Base-by-base conservation (phyloP, 1,140 invertebrate species). In the Philopotamus ludificatus region DNA sequence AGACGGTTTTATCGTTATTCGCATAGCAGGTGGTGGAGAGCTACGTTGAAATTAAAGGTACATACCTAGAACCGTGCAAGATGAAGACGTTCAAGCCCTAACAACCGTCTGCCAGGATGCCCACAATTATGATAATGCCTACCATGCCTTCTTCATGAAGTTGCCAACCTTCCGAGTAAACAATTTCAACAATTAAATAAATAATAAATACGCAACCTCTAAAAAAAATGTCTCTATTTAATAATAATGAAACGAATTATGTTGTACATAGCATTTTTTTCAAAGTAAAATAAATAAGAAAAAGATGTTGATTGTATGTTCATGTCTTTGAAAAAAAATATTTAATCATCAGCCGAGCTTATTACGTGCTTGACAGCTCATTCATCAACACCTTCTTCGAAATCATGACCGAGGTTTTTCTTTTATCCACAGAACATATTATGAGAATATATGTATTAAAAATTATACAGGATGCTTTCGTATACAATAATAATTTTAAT, bases 81-180 rank as follows among this genome's bases (percentile, higher is more conserved):
- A 47, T 47, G 44, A 47, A 47, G 44, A 47, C 44, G 44, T 47
- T 47, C 4, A 16, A 16, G 18, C 44, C 44, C 44, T 47, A 47
- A 47, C 44, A 47, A 47, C 44, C 44, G 44, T 47, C 44, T 47
- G 15, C 44, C 44, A 47, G 44, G 44, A 47, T 47, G 44, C 44
- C 44, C 44, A 47, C 44, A 47, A 47, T 47, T 47, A 47, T 47
- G 44, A 15, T 47, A 47, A 47, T 47, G 44, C 44, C 18, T n/a
- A 16, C 44, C 18, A 47, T 20, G 18, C 10, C 44, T 12, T n/a
- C n/a, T n/a, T n/a, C n/a, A n/a, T n/a, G n/a, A n/a, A n/a, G n/a
- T n/a, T n/a, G n/a, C n/a, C n/a, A n/a, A n/a, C n/a, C n/a, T n/a
- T n/a, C n/a, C n/a, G n/a, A n/a, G n/a, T n/a, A n/a, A n/a, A n/a